Base-by-base conservation (phyloP, 64 coral and sea anemone species). In the Dendrophyllia cribrosa region DNA sequence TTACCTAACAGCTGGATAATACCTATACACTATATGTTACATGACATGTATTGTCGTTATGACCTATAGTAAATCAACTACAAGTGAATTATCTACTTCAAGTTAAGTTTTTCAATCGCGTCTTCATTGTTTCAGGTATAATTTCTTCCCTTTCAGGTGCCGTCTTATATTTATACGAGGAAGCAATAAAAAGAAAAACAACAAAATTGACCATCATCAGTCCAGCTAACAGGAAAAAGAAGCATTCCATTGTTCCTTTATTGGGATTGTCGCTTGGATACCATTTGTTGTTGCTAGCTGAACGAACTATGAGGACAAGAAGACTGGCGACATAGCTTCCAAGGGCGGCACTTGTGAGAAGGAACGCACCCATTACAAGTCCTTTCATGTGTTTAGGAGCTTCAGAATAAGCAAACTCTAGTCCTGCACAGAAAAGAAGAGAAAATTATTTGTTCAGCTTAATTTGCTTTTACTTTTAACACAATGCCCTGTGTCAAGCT, bases 351-450 rank as follows among this genome's bases (percentile, higher is more conserved):
- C 34, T 75, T 11, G 87, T 86, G 51, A 85, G 70, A 3, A 93
- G 45, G 66, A 90, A 96, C 11, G 58, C 8, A 11, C 91, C 91
- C 64, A 96, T 93, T 2, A 96, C 63, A 17, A 96, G 51, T 23
- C 95, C 95, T 24, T 96, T 87, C 24, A 96, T 70, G 48, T 85
- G 76, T 15, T 88, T 65, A 10, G 95, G 95, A 76, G 95, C 80
- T 55, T 96, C 86, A 12, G 86, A 90, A 75, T 96, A 96, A 0
- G 95, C 91, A 63, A 96, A 96, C 64, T 96, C 95, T 9, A 96
- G 79, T 52, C 95, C 95, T 96, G 55, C 0, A 23, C 12, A 47
- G n/a, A 63, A 69, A n/a, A n/a, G 34, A n/a, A 82, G 51, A 13
- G 20, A 3, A 24, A 6, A 74, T 59, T 20, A 44, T 5, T 64